These are phyloP conservation scores for Odocoileus virginianus DNA, from an alignment of 2,113 vertebrate genomes.

Conservation along the genomic window DNA sequence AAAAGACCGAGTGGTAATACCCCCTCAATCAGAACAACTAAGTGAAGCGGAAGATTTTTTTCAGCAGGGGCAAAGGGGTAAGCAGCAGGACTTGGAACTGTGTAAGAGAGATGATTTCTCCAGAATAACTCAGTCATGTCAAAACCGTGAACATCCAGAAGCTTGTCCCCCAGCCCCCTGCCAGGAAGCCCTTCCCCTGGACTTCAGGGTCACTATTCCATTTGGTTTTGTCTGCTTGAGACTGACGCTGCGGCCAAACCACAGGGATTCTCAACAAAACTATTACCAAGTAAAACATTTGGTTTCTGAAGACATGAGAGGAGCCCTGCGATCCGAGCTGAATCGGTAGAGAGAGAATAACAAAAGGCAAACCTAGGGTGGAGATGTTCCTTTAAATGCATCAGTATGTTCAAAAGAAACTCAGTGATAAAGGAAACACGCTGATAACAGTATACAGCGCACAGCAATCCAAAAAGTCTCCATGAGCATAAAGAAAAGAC, in stretches of 20 bases:
- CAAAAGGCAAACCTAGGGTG: neutral
- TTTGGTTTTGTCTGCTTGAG: neutral
- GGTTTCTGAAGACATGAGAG: constrained; percentile 62
- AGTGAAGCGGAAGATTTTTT: neutral
- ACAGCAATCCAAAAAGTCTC: neutral
- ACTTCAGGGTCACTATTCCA: neutral
- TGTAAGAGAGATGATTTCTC: neutral
- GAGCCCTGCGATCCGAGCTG: constrained; percentile 51
- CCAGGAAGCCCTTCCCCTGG: neutral
- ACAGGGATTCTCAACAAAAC: neutral
- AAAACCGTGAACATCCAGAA: neutral
- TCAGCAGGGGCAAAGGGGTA: neutral
- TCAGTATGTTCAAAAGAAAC: constrained; percentile 31
- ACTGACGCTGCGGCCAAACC: constrained; percentile 33
- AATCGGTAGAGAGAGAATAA: constrained; percentile 44
- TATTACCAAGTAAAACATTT: constrained; percentile 46
- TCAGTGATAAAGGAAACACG: neutral
- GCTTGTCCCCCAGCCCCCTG: neutral
- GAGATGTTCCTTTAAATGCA: neutral
- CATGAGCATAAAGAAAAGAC: constrained; percentile 48
- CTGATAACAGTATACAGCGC: constrained; percentile 36
- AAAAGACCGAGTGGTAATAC: neutral
- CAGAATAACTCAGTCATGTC: neutral
- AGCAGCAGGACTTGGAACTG: neutral
- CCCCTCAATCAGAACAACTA: neutral